A percentile compares a stretch with the other conserved stretches of the same genome.
phyloP scores from a whole-genome alignment of 2,113 vertebrate species.

The Centropus unirufus region DNA sequence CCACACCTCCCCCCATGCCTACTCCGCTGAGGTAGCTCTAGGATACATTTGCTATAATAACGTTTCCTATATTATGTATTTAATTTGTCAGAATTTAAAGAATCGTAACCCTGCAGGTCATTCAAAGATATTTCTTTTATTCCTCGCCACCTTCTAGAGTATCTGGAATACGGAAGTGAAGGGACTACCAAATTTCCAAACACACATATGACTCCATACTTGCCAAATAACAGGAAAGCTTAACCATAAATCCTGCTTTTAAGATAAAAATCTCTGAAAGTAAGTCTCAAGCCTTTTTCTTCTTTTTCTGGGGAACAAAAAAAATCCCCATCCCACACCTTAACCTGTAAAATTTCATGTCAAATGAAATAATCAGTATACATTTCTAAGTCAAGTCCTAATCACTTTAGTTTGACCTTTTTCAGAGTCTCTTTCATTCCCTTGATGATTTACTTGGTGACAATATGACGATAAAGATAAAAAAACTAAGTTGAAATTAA shows the following conservation, averaged over 20 bases:
- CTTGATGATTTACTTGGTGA: neutral
- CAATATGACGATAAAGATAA: neutral
- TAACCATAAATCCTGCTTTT: neutral
- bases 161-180: neutral
- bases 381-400: neutral
- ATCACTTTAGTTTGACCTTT: neutral
- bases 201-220: neutral
- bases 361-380: neutral
- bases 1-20: neutral
- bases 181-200: slow-evolving; percentile 32
- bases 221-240: slow-evolving; percentile 5
- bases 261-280: neutral
- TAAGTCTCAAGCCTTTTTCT: neutral
- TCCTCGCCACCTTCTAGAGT: neutral
- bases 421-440: neutral
- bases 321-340: accelerated
- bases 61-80: neutral
- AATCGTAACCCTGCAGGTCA: neutral
- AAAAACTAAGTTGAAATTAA: neutral
- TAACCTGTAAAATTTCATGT: neutral
- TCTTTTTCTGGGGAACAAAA: neutral
- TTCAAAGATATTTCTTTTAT: slow-evolving; percentile 31
- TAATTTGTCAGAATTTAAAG: slow-evolving; percentile 26
- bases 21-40: slow-evolving; percentile 20
- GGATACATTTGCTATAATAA: slow-evolving; percentile 1